Evolutionary conservation across 2,888 invertebrate genomes (phyloP), one percentile per base, ranked within the genome.

Genomic region (Fragum fragum): DNA sequence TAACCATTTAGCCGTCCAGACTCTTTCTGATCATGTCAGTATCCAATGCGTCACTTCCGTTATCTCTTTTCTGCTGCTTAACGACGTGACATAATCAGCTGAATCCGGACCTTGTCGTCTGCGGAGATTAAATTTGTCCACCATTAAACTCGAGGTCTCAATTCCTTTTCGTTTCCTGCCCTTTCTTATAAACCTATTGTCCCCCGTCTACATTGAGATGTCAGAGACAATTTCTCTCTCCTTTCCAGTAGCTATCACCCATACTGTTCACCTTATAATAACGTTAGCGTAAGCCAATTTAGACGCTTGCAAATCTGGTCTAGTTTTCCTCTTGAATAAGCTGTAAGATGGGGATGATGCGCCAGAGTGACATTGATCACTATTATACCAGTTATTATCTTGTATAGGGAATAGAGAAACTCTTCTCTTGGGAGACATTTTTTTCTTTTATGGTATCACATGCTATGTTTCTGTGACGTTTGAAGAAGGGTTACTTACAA

Each of bases 281-380:
- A 83, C 55, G 81, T 83, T 86, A 86, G 79, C 66, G 66, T 83
- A 81, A 86, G 83, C 86, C 81, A 86, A 86, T 86, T 83, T 86
- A 75, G 71, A 18, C 73, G 61, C 72, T 76, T 78, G 74, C 78
- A 86, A 81, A 79, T 79, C 86, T 71, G 79, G 72, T 81, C 81
- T 74, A 76, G 76, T 79, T 79, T 77, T 86, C 86, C 71, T 77
- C 81, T 81, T 83, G 83, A 83, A 83, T 86, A 83, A 86, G 77
- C 66, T 79, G 66, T 74, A 83, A 76, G 76, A 81, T 55, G 83
- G 55, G 69, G 76, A 81, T 74, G 83, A 66, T 73, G 83, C 75
- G 81, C 57, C 76, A 36, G 55, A 63, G 39, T 83, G 86, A 86
- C 86, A 86, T 77, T 86, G 86, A 86, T 86, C 86, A 73, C 86